Evolutionary conservation across 2,797 vertebrate species (phyloP).

Genomic region (Mormyrus hasselquistii): DNA sequence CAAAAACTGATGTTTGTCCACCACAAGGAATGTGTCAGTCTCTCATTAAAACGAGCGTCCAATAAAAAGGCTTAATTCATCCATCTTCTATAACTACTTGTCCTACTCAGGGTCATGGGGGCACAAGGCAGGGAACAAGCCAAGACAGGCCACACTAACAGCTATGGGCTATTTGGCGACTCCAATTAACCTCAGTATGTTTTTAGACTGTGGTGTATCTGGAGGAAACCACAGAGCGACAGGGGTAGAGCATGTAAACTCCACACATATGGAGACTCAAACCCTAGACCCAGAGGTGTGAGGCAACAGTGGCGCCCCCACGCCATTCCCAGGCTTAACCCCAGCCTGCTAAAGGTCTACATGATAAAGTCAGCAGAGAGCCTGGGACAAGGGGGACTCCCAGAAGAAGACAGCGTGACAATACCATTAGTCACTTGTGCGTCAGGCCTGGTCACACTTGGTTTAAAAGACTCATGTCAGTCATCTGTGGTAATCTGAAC

Average conservation of each 20-base stretch:
- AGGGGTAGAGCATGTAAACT: not conserved
- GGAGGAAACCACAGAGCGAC: not conserved
- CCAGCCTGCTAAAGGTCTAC: not conserved
- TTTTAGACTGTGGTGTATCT: not conserved
- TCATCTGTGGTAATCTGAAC: not conserved
- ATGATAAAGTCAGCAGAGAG: not conserved
- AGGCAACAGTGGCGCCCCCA: not conserved
- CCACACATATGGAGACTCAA: not conserved
- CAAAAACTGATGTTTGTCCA: not conserved
- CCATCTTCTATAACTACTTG: not conserved
- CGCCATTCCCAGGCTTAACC: not conserved
- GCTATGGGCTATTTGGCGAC: not conserved
- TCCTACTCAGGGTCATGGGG: not conserved
- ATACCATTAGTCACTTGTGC: slow-evolving; percentile 15
- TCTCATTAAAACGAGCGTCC: not conserved
- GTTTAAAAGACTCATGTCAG: not conserved
- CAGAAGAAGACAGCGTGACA: not conserved
- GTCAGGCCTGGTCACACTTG: not conserved
- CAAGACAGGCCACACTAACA: not conserved
- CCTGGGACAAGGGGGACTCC: not conserved
- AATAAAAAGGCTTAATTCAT: not conserved
- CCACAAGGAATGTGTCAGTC: not conserved
- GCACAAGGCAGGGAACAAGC: not conserved
- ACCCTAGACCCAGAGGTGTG: not conserved
- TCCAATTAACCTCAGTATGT: not conserved